phyloP scores from a whole-genome alignment of 2,888 invertebrate species.

The Drosophila glabriapex region DNA sequence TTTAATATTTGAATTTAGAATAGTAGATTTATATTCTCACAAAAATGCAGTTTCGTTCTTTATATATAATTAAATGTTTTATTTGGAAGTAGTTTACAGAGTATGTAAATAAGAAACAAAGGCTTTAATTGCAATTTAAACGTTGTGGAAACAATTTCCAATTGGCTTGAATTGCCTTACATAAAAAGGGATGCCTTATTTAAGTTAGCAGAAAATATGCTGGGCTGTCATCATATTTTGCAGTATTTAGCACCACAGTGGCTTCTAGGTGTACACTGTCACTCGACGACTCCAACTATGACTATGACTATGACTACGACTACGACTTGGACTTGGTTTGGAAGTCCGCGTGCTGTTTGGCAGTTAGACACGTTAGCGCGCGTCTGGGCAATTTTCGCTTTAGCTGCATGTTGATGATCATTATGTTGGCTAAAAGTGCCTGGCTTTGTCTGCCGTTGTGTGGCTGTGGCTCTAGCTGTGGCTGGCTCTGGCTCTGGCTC shows the following conservation, averaged over 20 bases:
- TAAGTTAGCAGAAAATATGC: neutral
- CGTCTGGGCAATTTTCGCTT: constrained; percentile 62
- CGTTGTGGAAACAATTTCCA: neutral
- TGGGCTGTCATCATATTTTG: neutral
- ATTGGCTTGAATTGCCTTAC: neutral
- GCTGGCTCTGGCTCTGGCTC: constrained; percentile 15
- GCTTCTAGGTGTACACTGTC: constrained; percentile 51
- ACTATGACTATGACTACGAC: neutral
- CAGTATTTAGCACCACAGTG: constrained; percentile 45
- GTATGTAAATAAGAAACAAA: neutral
- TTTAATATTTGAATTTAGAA: neutral
- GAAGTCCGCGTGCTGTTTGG: constrained; percentile 55
- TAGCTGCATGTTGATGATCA: constrained; percentile 67
- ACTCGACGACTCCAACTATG: constrained; percentile 13
- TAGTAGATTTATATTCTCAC: neutral
- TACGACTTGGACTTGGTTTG: constrained; percentile 9
- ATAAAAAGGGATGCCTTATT: neutral
- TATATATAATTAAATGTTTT: neutral
- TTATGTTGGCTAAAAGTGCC: constrained; percentile 49
- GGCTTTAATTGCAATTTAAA: neutral
- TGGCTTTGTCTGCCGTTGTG: constrained; percentile 38
- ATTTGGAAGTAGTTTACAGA: neutral
- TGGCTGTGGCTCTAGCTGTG: constrained; percentile 6
- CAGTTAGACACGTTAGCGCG: constrained; percentile 63
- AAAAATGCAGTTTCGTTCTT: neutral